phyloP scores from a whole-genome alignment of 2,113 vertebrate species.

The Anarrhichthys ocellatus region DNA sequence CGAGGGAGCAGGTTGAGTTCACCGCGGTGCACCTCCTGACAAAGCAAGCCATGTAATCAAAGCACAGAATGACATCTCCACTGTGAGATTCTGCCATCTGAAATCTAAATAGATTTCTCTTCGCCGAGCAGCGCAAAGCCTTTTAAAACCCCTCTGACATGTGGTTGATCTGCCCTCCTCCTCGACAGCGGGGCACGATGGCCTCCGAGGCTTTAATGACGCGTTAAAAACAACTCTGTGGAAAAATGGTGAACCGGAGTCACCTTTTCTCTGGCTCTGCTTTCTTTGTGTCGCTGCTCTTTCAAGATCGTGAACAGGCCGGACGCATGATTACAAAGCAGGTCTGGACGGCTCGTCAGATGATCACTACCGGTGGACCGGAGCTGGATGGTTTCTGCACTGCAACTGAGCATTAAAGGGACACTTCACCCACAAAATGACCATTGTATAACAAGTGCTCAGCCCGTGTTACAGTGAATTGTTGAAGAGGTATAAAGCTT shows the following conservation, averaged over 20 bases:
- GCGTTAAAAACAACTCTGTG: slow-evolving; percentile 50
- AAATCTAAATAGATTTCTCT: slow-evolving; percentile 19
- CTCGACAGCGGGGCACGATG: slow-evolving; percentile 24
- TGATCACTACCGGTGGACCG: slow-evolving; percentile 18
- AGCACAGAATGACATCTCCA: slow-evolving; percentile 23
- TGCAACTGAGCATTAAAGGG: too few species aligned
- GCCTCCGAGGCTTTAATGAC: slow-evolving; percentile 46
- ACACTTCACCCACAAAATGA: too few species aligned
- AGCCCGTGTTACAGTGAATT: background rate
- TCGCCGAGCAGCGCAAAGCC: slow-evolving; percentile 2
- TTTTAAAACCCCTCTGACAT: slow-evolving; percentile 2
- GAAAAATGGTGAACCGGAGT: slow-evolving; percentile 36
- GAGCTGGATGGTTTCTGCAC: slow-evolving; percentile 15
- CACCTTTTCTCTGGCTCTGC: slow-evolving; percentile 8
- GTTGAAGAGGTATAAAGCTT: too few species aligned
- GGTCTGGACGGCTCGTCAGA: slow-evolving; percentile 20
- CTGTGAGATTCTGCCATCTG: background rate
- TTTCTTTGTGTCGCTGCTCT: slow-evolving; percentile 17
- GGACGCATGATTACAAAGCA: slow-evolving; percentile 1
- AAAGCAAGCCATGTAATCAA: background rate
- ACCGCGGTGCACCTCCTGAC: background rate
- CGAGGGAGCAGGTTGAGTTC: slow-evolving; percentile 20
- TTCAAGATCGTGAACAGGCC: slow-evolving; percentile 30
- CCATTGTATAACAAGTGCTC: too few species aligned
- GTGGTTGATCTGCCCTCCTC: slow-evolving; percentile 19